phyloP scores from a whole-genome alignment of 92 coral and sea anemone genomes.

The Umimayanthus chanpuru region DNA sequence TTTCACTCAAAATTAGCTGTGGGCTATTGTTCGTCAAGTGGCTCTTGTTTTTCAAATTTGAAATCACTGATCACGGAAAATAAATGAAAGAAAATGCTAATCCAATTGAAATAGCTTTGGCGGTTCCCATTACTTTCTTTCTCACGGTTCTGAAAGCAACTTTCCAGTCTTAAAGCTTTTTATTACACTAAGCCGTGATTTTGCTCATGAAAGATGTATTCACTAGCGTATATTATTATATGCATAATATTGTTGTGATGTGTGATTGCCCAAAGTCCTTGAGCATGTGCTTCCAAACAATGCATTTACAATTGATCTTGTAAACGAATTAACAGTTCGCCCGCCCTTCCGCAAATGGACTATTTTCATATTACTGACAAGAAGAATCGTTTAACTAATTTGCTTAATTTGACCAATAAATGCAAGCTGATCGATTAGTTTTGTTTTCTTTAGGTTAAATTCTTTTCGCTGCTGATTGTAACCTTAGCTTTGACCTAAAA shows the following conservation, averaged over 20 bases:
- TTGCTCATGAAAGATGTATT: slow-evolving; percentile 3
- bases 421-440: slow-evolving; percentile 2
- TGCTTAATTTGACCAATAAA: slow-evolving; percentile 37
- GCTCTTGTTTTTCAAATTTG: slow-evolving; percentile 15
- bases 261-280: slow-evolving; percentile 45
- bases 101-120: slow-evolving; percentile 30
- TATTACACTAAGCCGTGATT: slow-evolving; percentile 33
- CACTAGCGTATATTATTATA: not conserved
- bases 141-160: slow-evolving; percentile 40
- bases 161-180: slow-evolving; percentile 14
- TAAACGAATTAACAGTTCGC: slow-evolving; percentile 43
- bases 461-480: not conserved
- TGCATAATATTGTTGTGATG: not conserved
- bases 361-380: slow-evolving; percentile 18
- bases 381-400: slow-evolving; percentile 30
- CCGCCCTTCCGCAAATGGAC: slow-evolving; percentile 48
- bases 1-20: slow-evolving; percentile 42
- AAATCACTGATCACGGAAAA: slow-evolving; percentile 43
- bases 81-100: slow-evolving; percentile 36
- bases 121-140: slow-evolving; percentile 6
- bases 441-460: not conserved
- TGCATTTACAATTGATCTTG: slow-evolving; percentile 32
- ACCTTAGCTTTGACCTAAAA: not conserved
- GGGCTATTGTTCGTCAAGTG: slow-evolving; percentile 22
- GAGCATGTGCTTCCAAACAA: slow-evolving; percentile 46